phyloP scores from a whole-genome alignment of 2,888 invertebrate genomes.

The Strigamia transsilvanica region DNA sequence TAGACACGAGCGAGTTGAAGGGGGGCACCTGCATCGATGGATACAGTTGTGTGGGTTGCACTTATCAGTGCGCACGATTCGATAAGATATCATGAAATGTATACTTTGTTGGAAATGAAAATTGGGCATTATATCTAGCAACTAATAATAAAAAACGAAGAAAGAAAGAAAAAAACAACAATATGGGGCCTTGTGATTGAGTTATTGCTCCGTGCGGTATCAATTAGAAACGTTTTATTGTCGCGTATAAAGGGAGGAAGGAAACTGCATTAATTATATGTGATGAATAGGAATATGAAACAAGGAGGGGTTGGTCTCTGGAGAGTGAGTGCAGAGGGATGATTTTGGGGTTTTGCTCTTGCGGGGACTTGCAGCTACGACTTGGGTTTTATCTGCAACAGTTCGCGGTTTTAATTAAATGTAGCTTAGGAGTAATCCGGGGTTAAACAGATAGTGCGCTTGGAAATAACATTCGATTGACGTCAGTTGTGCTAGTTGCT shows the following conservation, averaged over 20 bases:
- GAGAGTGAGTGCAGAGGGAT: background rate
- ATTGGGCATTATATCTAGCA: background rate
- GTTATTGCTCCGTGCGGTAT: slow-evolving; percentile 15
- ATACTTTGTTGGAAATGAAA: slow-evolving; percentile 9
- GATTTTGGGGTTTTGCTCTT: background rate
- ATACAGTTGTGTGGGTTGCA: slow-evolving; percentile 34
- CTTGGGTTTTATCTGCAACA: background rate
- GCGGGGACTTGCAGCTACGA: background rate
- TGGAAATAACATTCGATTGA: background rate
- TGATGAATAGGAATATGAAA: background rate
- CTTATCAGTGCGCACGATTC: background rate
- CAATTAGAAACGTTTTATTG: slow-evolving; percentile 25
- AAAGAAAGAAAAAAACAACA: background rate
- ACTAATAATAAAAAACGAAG: background rate
- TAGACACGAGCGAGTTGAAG: slow-evolving; percentile 76
- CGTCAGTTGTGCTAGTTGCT: background rate
- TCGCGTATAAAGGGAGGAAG: background rate
- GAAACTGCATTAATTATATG: background rate
- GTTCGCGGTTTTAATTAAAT: slow-evolving; percentile 15
- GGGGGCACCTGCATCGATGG: slow-evolving; percentile 9
- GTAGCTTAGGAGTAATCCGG: background rate
- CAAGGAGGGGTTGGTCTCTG: background rate
- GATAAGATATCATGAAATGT: slow-evolving; percentile 14
- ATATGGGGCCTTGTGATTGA: background rate
- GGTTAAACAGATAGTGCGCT: background rate